These are phyloP conservation scores for Falcunculus frontatus DNA, from an alignment of 2,113 vertebrate genomes.

Conservation along the genomic window DNA sequence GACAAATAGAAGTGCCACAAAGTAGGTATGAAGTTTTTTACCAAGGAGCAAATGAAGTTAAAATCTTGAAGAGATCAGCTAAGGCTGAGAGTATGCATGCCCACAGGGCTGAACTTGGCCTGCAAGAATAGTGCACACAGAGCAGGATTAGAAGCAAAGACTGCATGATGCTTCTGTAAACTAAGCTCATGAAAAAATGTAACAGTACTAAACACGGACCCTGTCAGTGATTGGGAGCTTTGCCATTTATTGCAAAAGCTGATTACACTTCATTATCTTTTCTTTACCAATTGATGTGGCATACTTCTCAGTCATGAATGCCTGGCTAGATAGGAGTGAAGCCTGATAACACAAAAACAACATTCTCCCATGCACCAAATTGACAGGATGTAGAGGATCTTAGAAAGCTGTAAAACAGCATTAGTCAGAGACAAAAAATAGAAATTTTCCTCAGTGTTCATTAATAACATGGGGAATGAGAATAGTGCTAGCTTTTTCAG, in stretches of 20 bases:
- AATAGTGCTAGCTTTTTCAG: neutral
- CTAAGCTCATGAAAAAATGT: neutral
- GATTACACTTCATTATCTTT: neutral
- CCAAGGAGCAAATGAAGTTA: neutral
- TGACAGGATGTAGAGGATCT: neutral
- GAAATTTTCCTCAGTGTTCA: neutral
- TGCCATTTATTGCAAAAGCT: neutral
- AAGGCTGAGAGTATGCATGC: neutral
- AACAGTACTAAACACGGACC: neutral
- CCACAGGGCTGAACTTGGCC: neutral
- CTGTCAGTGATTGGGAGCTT: neutral
- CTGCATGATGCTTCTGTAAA: neutral
- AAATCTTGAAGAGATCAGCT: neutral
- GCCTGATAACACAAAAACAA: neutral
- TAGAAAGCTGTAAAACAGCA: neutral
- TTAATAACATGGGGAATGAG: neutral
- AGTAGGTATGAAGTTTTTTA: neutral
- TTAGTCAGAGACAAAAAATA: neutral
- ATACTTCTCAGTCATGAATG: neutral
- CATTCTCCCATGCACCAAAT: neutral
- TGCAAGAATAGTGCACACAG: neutral
- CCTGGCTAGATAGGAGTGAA: neutral
- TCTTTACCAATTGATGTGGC: neutral
- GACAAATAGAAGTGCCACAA: neutral
- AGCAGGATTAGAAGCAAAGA: neutral